These are phyloP conservation scores for Xiphias gladius DNA, from an alignment of 2,113 vertebrate genomes.

Conservation along the genomic window DNA sequence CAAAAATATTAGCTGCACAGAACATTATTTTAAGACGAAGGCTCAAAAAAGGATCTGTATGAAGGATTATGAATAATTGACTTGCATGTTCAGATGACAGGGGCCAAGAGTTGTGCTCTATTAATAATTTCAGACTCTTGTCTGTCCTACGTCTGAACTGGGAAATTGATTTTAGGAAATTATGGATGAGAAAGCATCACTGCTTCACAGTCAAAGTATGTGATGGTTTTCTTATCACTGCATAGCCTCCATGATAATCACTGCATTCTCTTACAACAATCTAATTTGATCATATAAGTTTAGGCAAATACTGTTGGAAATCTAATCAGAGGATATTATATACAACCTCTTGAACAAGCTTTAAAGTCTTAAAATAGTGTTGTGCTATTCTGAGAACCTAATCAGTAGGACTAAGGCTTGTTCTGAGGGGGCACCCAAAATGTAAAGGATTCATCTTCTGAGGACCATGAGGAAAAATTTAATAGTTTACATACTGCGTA, in stretches of 20 bases:
- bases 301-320: not conserved
- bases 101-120: not conserved
- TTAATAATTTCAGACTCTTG: constrained; percentile 31
- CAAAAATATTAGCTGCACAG: not conserved
- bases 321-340: not conserved
- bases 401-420: not conserved
- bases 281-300: not conserved
- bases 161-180: constrained; percentile 47
- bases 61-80: constrained; percentile 47
- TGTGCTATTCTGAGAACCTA: not conserved
- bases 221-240: not conserved
- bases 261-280: not conserved
- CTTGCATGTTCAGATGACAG: not conserved
- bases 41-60: constrained; percentile 2
- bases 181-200: constrained; percentile 17
- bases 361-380: not conserved
- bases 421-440: not conserved
- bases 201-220: not conserved
- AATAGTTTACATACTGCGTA: not conserved
- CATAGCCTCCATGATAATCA: not conserved
- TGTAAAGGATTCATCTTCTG: not conserved
- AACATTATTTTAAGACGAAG: not conserved
- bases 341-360: not conserved
- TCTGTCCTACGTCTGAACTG: constrained; percentile 36
- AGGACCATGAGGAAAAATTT: not conserved